Percentiles rank a stretch among this genome's conserved stretches.
These are phyloP conservation scores for Petaurus breviceps DNA, from an alignment of 2,113 vertebrate species.

Conservation along the genomic window DNA sequence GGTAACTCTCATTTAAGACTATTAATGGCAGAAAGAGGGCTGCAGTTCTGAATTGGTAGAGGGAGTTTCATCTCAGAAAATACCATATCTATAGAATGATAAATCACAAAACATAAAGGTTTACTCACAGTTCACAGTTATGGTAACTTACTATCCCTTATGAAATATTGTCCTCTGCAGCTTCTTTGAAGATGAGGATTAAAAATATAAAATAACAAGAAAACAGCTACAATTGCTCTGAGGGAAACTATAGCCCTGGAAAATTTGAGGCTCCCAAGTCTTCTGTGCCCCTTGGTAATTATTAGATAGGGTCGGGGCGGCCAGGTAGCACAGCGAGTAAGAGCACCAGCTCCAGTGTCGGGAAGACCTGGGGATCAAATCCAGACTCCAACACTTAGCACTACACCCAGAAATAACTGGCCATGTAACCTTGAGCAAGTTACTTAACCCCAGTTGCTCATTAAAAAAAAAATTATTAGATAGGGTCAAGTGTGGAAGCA, in stretches of 20 bases:
- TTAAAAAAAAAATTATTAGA: too few species aligned
- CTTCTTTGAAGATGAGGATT: not conserved
- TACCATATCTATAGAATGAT: not conserved
- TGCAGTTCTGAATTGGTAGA: too few species aligned
- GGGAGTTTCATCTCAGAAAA: too few species aligned
- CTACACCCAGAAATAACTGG: too few species aligned
- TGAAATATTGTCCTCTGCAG: not conserved
- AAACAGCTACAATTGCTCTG: not conserved
- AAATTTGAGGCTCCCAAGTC: not conserved
- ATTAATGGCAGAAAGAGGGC: too few species aligned
- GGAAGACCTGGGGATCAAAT: too few species aligned
- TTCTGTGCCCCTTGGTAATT: not conserved
- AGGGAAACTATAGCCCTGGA: not conserved
- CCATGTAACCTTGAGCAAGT: too few species aligned
- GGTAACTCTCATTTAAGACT: too few species aligned
- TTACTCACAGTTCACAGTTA: not conserved
- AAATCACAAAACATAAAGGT: not conserved
- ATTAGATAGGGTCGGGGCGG: not conserved
- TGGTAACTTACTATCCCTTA: slow-evolving; percentile 1
- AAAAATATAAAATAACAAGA: not conserved
- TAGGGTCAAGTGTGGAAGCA: not conserved
- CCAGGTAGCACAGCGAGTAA: too few species aligned
- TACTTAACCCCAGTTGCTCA: too few species aligned
- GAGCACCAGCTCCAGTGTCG: too few species aligned
- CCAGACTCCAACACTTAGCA: too few species aligned